Conservation (phyloP, 2,113 vertebrate genomes). For the Sylvilagus bachmani region DNA sequence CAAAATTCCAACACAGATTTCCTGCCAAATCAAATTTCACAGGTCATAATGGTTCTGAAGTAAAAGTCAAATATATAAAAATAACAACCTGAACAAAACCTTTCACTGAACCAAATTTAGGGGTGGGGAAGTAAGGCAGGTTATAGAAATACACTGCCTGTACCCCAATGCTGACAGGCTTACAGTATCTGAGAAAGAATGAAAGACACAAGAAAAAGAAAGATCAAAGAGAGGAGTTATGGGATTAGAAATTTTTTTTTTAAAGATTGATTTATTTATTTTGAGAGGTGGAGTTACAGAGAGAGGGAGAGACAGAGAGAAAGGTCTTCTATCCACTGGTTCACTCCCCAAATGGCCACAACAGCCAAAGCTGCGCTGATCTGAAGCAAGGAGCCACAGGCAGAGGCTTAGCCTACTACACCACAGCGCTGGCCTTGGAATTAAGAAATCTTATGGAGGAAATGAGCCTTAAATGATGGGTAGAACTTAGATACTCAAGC, state of each 20-base stretch:
- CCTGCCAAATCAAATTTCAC: constrained; percentile 88
- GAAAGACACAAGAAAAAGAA: constrained; percentile 24
- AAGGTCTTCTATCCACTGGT: too few species aligned
- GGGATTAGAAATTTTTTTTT: too few species aligned
- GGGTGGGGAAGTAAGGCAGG: neutral
- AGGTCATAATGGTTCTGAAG: constrained; percentile 62
- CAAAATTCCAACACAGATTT: constrained; percentile 98
- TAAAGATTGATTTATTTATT: too few species aligned
- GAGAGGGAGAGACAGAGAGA: too few species aligned
- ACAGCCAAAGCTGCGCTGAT: too few species aligned
- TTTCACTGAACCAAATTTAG: neutral
- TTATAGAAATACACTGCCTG: neutral
- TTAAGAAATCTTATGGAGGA: neutral
- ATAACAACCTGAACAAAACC: constrained; percentile 41
- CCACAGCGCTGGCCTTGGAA: neutral
- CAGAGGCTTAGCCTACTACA: too few species aligned
- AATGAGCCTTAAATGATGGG: neutral
- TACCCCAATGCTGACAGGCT: neutral
- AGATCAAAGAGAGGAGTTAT: neutral
- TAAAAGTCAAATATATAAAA: constrained; percentile 57
- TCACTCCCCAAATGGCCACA: too few species aligned
- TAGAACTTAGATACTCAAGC: neutral
- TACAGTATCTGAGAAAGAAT: neutral
- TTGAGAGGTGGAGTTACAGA: too few species aligned
- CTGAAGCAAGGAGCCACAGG: too few species aligned